These are phyloP conservation scores for Ictalurus furcatus DNA, from an alignment of 2,113 vertebrate genomes.

Conservation along the genomic window DNA sequence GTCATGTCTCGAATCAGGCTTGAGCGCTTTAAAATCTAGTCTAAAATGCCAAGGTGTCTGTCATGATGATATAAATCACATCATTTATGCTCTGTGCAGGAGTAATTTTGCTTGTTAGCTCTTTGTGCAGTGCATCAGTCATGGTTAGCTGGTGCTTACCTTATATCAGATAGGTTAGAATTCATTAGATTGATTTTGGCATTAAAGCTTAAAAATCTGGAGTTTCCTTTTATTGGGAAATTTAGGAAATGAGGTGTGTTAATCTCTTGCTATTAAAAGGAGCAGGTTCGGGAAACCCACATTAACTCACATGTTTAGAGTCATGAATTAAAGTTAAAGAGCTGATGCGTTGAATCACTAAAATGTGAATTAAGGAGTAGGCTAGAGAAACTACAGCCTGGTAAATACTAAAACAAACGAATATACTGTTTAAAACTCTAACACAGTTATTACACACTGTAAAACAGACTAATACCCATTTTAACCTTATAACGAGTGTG, in stretches of 20 bases:
- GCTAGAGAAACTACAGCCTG: not conserved
- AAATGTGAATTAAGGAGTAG: not conserved
- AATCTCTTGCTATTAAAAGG: not conserved
- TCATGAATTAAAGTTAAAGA: not conserved
- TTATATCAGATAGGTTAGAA: not conserved
- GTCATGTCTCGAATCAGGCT: slow-evolving; percentile 37
- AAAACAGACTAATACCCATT: not conserved
- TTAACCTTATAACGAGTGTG: not conserved
- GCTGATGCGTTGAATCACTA: not conserved
- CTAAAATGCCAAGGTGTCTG: slow-evolving; percentile 34
- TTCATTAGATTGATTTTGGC: not conserved
- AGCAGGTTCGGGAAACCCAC: not conserved
- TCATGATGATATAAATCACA: slow-evolving; percentile 34
- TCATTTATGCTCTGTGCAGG: slow-evolving; percentile 10
- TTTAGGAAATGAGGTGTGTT: not conserved
- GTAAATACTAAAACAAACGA: not conserved
- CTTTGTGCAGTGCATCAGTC: slow-evolving; percentile 29
- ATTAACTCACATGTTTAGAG: not conserved
- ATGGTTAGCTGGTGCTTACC: not conserved
- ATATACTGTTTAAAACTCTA: not conserved
- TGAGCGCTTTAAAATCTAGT: slow-evolving; percentile 24
- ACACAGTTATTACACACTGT: not conserved
- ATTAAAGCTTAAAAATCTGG: not conserved
- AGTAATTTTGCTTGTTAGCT: slow-evolving; percentile 27
- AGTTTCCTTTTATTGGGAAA: not conserved